These are phyloP conservation scores for Chamaea fasciata DNA, from an alignment of 2,113 vertebrate genomes.

Conservation along the genomic window DNA sequence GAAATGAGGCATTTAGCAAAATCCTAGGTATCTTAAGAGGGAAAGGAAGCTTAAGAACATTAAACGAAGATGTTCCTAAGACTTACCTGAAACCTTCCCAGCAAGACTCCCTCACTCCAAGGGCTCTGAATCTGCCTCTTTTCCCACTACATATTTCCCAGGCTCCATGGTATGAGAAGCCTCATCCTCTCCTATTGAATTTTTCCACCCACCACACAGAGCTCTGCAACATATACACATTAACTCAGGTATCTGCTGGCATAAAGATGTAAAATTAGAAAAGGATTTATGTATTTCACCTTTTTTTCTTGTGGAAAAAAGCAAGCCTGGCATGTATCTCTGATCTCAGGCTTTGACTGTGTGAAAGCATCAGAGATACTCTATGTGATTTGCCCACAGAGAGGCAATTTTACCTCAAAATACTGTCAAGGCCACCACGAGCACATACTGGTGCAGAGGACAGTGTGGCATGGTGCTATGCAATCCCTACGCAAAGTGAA, in stretches of 20 bases:
- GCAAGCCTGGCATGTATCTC: neutral
- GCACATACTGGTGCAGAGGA: neutral
- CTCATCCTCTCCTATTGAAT: neutral
- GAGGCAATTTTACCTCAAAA: neutral
- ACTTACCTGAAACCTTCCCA: neutral
- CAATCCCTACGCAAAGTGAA: neutral
- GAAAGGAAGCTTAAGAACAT: neutral
- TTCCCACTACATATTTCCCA: neutral
- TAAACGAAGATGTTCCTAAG: neutral
- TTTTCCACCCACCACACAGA: neutral
- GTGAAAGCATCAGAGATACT: neutral
- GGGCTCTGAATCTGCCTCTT: neutral
- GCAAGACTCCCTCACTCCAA: neutral
- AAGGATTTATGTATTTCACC: neutral
- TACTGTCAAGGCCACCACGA: rapidly evolving
- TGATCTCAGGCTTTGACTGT: neutral
- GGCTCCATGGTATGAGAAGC: neutral
- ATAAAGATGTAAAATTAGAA: neutral
- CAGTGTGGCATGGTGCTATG: rapidly evolving
- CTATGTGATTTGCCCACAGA: neutral
- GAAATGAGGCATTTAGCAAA: neutral
- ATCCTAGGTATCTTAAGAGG: neutral
- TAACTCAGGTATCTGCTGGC: neutral
- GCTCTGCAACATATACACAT: neutral
- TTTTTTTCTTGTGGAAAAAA: neutral